phyloP scores from a whole-genome alignment of 2,797 vertebrate species.

The Dallia pectoralis region DNA sequence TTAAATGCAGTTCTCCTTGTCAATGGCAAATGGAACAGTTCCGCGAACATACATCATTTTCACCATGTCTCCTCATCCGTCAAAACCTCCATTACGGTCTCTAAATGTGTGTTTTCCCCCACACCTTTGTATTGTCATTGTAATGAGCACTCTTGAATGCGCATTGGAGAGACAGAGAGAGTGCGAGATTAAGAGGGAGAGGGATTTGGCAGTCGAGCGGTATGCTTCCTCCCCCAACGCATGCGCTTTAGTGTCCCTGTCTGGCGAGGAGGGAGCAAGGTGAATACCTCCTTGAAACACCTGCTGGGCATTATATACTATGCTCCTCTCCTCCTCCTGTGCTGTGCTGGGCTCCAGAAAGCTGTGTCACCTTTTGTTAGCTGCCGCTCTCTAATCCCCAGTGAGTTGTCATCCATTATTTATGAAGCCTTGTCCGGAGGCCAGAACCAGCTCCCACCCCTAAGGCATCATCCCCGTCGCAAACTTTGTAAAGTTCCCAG shows the following conservation, averaged over 20 bases:
- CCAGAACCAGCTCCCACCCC: conserved; percentile 2
- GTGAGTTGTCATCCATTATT: conserved; percentile 40
- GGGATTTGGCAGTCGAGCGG: neutral
- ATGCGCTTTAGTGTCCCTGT: conserved; percentile 7
- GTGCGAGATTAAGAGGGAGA: too few relatives aligned
- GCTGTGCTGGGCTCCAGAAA: conserved; percentile 3
- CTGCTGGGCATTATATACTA: conserved; percentile 21
- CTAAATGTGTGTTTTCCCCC: neutral
- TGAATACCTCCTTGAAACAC: conserved; percentile 43
- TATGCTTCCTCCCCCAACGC: neutral
- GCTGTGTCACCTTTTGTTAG: conserved; percentile 33
- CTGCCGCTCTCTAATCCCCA: conserved; percentile 28
- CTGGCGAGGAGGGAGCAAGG: conserved; percentile 10
- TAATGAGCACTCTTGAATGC: conserved; percentile 23
- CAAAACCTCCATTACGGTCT: neutral
- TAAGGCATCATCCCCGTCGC: neutral
- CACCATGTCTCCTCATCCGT: neutral
- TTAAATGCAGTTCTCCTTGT: neutral
- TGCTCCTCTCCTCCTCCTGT: neutral
- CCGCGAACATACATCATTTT: neutral
- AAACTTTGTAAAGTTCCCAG: conserved; percentile 16
- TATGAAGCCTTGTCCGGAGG: conserved; percentile 27
- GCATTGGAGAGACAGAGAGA: conserved; percentile 2
- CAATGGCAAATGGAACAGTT: neutral
- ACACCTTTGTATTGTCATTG: conserved; percentile 14